Conservation (phyloP, 1,140 invertebrate genomes). For the Cataglyphis hispanica region DNA sequence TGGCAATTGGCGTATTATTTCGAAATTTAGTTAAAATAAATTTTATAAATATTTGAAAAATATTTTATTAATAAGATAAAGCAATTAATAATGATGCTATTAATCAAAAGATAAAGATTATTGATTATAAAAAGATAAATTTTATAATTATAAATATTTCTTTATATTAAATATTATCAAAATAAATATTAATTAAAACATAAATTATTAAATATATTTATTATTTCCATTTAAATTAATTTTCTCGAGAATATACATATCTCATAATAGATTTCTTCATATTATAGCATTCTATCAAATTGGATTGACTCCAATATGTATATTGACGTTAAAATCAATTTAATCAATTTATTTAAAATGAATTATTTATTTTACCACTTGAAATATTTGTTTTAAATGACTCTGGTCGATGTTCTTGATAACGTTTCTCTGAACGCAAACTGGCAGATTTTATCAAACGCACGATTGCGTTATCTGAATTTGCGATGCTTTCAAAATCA, state of each 20-base stretch:
- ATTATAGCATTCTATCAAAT: neutral
- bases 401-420: neutral
- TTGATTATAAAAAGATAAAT: neutral
- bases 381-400: neutral
- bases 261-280: conserved; percentile 11
- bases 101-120: neutral
- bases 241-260: neutral
- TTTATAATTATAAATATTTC: neutral
- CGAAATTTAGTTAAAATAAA: neutral
- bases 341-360: conserved; percentile 20
- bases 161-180: neutral
- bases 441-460: neutral
- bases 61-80: conserved; percentile 1
- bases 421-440: neutral
- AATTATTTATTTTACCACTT: conserved; percentile 20
- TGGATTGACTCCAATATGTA: conserved; percentile 2
- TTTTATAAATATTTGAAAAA: neutral
- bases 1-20: neutral
- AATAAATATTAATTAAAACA: neutral
- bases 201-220: neutral
- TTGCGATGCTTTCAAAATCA: neutral
- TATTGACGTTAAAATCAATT: neutral
- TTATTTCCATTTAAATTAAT: neutral
- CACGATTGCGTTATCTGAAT: conserved; percentile 1
- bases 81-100: neutral